Conservation (phyloP, 2,888 invertebrate species). For the Scrobipalpa atriplicella region DNA sequence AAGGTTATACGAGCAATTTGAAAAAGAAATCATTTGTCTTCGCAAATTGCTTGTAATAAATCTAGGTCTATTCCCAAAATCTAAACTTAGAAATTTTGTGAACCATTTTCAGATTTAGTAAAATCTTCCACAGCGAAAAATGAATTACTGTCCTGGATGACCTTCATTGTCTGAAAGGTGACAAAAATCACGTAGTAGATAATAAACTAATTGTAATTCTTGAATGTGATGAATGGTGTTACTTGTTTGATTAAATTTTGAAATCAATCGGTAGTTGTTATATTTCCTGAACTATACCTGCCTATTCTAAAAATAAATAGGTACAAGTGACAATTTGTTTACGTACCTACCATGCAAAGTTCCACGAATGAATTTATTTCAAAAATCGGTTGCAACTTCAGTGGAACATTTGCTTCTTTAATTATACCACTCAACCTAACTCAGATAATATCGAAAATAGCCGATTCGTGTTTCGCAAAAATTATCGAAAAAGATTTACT, state of each 20-base stretch:
- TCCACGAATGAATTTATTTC: too few species aligned
- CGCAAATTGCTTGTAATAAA: constrained; percentile 4
- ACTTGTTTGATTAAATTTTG: too few species aligned
- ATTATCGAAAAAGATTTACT: constrained; percentile 31
- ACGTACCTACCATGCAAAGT: too few species aligned
- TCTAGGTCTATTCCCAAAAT: not conserved
- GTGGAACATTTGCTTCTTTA: not conserved
- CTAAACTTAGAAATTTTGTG: not conserved
- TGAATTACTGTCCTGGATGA: too few species aligned
- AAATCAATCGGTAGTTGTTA: too few species aligned
- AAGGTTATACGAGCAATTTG: not conserved
- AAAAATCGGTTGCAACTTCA: not conserved
- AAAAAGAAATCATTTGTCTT: constrained; percentile 7
- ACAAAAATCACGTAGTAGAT: too few species aligned
- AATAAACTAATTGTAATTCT: too few species aligned
- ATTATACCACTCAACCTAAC: constrained; percentile 30
- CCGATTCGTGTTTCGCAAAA: constrained; percentile 31
- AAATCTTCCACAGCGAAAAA: not conserved
- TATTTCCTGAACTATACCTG: too few species aligned
- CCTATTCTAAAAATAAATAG: too few species aligned
- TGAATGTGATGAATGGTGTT: too few species aligned
- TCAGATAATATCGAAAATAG: constrained; percentile 32
- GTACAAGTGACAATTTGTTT: too few species aligned
- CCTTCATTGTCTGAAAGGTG: not conserved
- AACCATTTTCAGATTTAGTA: not conserved